phyloP scores from a whole-genome alignment of 1,140 invertebrate species.

The Papilio glaucus region DNA sequence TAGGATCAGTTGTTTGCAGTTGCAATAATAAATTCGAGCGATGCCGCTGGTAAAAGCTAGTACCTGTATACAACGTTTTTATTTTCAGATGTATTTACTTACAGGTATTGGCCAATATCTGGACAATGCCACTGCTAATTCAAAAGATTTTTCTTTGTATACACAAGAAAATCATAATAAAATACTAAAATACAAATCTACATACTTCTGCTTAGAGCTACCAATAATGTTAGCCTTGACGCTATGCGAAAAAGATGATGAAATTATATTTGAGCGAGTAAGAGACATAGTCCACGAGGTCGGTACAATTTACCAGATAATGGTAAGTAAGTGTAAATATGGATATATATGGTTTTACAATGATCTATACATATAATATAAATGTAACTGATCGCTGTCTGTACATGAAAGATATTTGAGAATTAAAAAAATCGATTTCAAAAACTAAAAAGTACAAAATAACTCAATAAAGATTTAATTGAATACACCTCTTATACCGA shows the following conservation, averaged over 20 bases:
- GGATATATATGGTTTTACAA: too few relatives aligned
- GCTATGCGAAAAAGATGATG: conserved; percentile 86
- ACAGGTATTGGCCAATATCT: conserved; percentile 90
- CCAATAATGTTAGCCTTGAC: conserved; percentile 93
- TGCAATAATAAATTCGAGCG: too few relatives aligned
- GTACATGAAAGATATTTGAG: too few relatives aligned
- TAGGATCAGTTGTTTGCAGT: background rate
- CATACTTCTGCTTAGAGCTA: conserved; percentile 94
- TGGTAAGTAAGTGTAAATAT: conserved; percentile 81
- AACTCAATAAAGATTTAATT: too few relatives aligned
- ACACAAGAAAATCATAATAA: conserved; percentile 89
- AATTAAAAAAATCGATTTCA: too few relatives aligned
- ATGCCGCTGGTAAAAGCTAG: too few relatives aligned
- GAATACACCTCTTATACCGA: too few relatives aligned
- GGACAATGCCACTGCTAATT: conserved; percentile 85
- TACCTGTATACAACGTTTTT: background rate
- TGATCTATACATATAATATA: too few relatives aligned
- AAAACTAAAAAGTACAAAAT: too few relatives aligned
- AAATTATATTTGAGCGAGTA: conserved; percentile 87
- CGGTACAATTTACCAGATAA: conserved; percentile 95
- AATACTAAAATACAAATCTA: conserved; percentile 96
- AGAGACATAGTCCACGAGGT: conserved; percentile 92
- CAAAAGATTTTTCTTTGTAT: conserved; percentile 77
- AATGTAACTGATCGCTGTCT: too few relatives aligned
- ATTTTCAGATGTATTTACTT: conserved; percentile 79